These are phyloP conservation scores for Ceriagrion tenellum DNA, from an alignment of 2,888 invertebrate species.

Conservation along the genomic window DNA sequence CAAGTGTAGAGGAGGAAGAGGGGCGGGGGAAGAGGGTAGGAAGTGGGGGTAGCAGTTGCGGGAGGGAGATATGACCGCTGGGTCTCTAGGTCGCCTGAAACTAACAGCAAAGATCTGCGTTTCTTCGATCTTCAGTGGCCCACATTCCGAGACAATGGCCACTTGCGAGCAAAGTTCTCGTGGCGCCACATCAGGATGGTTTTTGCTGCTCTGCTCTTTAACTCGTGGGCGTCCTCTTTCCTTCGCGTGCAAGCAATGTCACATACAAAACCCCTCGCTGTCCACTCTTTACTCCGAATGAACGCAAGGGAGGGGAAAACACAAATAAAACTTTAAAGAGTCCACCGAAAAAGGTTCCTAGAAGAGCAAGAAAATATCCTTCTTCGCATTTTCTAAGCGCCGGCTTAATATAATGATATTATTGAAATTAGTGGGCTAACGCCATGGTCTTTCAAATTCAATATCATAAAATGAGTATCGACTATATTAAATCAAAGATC, in stretches of 20 bases:
- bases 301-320: not conserved
- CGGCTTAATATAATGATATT: not conserved
- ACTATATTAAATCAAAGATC: no score
- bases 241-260: not conserved
- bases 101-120: slow-evolving; percentile 35
- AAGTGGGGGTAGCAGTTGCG: not conserved
- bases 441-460: no score
- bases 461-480: no score
- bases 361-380: not conserved
- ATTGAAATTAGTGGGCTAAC: no score
- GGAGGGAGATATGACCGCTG: slow-evolving; percentile 19
- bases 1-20: not conserved
- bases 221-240: not conserved
- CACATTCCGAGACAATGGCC: slow-evolving; percentile 36
- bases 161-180: slow-evolving; percentile 26
- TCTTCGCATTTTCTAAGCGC: not conserved
- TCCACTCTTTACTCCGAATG: not conserved
- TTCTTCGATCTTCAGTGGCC: slow-evolving; percentile 18
- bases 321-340: not conserved
- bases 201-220: not conserved
- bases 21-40: not conserved
- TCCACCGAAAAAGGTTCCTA: not conserved
- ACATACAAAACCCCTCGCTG: not conserved
- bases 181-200: not conserved
- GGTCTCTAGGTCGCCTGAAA: slow-evolving; percentile 36